Conservation (phyloP, 2,888 invertebrate genomes). For the Myopa tessellatipennis region DNA sequence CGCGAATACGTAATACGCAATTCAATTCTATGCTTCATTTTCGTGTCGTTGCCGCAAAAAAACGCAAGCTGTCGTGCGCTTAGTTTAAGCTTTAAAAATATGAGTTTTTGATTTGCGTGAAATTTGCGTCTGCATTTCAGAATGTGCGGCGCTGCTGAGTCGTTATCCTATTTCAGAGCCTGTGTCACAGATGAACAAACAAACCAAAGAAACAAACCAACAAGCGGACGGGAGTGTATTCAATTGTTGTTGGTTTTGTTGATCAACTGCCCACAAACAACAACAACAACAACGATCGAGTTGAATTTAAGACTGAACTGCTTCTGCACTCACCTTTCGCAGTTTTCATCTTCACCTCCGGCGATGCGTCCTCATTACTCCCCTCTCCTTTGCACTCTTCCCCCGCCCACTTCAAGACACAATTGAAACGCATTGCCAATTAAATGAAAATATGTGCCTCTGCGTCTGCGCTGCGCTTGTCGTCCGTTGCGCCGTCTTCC, state of each 20-base stretch:
- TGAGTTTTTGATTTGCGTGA: conserved; percentile 66
- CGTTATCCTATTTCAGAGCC: conserved; percentile 59
- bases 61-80: neutral
- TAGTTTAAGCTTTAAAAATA: conserved; percentile 53
- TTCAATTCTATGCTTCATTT: conserved; percentile 5
- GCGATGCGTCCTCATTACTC: neutral
- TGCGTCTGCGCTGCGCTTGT: conserved; percentile 38
- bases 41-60: neutral
- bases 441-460: conserved; percentile 58
- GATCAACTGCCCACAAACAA: conserved; percentile 40
- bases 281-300: conserved; percentile 55
- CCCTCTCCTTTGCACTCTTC: neutral
- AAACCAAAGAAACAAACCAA: neutral
- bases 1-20: neutral
- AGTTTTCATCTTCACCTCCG: neutral
- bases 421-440: conserved; percentile 53
- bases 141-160: conserved; percentile 56
- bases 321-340: conserved; percentile 17
- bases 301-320: too few relatives aligned
- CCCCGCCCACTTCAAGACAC: conserved; percentile 6
- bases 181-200: conserved; percentile 56
- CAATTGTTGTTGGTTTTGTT: conserved; percentile 35
- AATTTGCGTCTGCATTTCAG: conserved; percentile 58
- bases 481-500: neutral
- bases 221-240: conserved; percentile 44